phyloP scores from a whole-genome alignment of 2,888 invertebrate genomes.

The Ophioninae sp. region DNA sequence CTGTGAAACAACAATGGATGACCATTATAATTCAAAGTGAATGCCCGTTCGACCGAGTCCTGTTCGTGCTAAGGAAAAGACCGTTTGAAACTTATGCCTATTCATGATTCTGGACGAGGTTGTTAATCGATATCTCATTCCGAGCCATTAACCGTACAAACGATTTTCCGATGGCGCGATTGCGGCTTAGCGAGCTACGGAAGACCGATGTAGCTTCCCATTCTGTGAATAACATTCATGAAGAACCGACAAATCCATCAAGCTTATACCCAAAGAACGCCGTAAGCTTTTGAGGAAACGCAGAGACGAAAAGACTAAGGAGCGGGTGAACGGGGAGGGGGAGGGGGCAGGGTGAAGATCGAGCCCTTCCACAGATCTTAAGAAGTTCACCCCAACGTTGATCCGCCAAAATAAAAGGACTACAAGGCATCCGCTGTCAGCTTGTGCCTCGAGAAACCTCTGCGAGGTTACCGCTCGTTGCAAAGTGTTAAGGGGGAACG shows the following conservation, averaged over 20 bases:
- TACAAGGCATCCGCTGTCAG: background rate
- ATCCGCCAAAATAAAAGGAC: background rate
- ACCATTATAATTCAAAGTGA: no score
- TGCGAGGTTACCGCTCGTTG: background rate
- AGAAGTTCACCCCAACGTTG: background rate
- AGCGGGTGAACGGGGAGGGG: background rate
- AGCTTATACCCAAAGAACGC: constrained; percentile 51
- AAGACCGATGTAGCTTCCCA: constrained; percentile 42
- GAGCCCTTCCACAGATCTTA: background rate
- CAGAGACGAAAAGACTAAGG: background rate
- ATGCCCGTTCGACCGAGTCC: no score
- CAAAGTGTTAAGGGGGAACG: background rate
- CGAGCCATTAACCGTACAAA: constrained; percentile 54
- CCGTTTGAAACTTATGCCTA: background rate
- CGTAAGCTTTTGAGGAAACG: constrained; percentile 15
- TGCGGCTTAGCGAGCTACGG: constrained; percentile 57
- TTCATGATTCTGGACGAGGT: constrained; percentile 15
- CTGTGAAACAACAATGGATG: no score
- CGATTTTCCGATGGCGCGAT: constrained; percentile 59
- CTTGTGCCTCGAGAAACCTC: background rate
- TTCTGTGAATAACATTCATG: constrained; percentile 63
- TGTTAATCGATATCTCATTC: constrained; percentile 54
- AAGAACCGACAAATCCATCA: constrained; percentile 63
- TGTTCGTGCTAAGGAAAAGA: no score
- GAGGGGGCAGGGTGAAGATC: background rate